Evolutionary conservation across 2,888 invertebrate species (phyloP).

Genomic region (Pheosia gnoma): DNA sequence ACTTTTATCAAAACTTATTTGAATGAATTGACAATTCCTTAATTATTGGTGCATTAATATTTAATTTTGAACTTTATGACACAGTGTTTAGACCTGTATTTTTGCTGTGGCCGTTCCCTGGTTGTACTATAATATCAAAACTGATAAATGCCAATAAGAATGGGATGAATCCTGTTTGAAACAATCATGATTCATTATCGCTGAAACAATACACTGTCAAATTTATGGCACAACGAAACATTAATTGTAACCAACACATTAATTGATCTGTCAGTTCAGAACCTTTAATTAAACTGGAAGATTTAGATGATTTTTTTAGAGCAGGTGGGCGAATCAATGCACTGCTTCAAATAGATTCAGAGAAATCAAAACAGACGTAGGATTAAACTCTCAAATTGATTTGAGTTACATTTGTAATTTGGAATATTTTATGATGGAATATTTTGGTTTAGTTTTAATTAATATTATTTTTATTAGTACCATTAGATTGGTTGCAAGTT

Average conservation of each 20-base stretch:
- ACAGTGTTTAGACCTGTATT: too few species aligned
- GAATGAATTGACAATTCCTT: too few species aligned
- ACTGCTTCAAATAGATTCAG: conserved; percentile 10
- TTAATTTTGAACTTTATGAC: too few species aligned
- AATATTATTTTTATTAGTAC: conserved; percentile 39
- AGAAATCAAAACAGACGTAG: conserved; percentile 5
- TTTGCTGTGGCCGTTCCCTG: too few species aligned
- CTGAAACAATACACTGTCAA: conserved; percentile 26
- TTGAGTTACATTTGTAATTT: not conserved
- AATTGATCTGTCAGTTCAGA: conserved; percentile 40
- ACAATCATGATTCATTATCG: conserved; percentile 10
- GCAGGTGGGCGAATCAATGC: conserved; percentile 24
- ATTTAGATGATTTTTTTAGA: conserved; percentile 19
- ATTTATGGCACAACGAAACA: conserved; percentile 33
- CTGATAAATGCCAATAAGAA: not conserved
- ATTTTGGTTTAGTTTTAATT: conserved; percentile 21
- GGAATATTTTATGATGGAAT: conserved; percentile 10
- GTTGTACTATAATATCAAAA: not conserved
- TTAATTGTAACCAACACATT: conserved; percentile 41
- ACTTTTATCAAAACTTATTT: too few species aligned
- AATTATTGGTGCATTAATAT: too few species aligned
- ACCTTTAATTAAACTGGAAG: conserved; percentile 53
- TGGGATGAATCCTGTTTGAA: not conserved
- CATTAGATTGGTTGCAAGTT: conserved; percentile 38
- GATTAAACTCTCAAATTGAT: not conserved